Evolutionary conservation across 1,140 invertebrate genomes (phyloP).

Genomic region (Rhysida immarginata): DNA sequence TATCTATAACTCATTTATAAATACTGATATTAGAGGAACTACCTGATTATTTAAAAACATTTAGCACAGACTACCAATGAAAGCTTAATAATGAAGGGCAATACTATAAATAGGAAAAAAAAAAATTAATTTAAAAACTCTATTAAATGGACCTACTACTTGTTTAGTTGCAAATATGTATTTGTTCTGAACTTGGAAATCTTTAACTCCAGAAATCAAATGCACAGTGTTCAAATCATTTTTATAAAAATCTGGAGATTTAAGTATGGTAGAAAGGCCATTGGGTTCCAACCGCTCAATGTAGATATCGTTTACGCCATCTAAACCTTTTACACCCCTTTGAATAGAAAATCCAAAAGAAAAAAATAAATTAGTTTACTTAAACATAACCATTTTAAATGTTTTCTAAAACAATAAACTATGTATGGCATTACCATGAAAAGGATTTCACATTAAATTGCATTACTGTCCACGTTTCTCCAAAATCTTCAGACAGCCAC

Average conservation of each 20-base stretch:
- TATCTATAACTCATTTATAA: too few species aligned
- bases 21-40: too few species aligned
- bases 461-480: constrained; percentile 46
- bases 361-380: too few species aligned
- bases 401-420: constrained; percentile 1
- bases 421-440: constrained; percentile 38
- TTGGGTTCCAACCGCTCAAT: constrained; percentile 49
- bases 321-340: constrained; percentile 21
- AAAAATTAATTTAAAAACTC: too few species aligned
- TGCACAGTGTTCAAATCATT: constrained; percentile 28
- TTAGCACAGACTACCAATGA: too few species aligned
- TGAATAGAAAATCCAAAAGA: constrained; percentile 12
- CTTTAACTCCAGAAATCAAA: constrained; percentile 50
- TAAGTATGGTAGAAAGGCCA: constrained; percentile 42
- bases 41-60: too few species aligned
- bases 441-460: constrained; percentile 59
- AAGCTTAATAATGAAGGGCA: too few species aligned
- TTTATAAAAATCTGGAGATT: constrained; percentile 32
- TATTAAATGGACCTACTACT: too few species aligned
- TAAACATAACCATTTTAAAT: too few species aligned
- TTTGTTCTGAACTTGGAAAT: constrained; percentile 65
- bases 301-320: constrained; percentile 36
- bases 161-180: constrained; percentile 66
- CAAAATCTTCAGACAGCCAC: constrained; percentile 57
- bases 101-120: too few species aligned